Base-by-base conservation (phyloP, 2,888 invertebrate genomes). In the Drosophila meridionalis region DNA sequence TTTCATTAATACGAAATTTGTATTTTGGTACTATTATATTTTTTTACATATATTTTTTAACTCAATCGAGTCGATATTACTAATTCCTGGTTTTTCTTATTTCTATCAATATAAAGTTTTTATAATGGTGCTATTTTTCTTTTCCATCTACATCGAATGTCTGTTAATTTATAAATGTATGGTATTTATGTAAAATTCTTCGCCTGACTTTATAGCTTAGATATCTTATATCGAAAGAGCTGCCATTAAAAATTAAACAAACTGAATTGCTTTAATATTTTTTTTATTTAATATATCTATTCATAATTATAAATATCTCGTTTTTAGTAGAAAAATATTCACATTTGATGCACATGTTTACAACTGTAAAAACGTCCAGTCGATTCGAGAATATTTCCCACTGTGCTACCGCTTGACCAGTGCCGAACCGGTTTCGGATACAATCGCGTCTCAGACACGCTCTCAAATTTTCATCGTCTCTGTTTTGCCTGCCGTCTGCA, bases 371-470 rank as follows among this genome's bases (percentile, higher is more conserved):
- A 5, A 9, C 57, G 50, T 57, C 1, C 28, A 47, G 30, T 6
- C 36, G 65, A 43, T n/a, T n/a, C 2, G 43, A 5, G 3, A 28
- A 5, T n/a, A 4, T 1, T 14, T 12, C 3, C 57, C 72, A 73
- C 60, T 52, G 73, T 66, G 14, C n/a, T 11, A 4, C 66, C 66
- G 66, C 45, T 12, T 20, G 20, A 40, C 50, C 11, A 52, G 53
- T 2, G 36, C 43, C 58, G 47, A 78, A 78, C 78, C 69, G 73
- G 78, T 78, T 78, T 78, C 79, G 62, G 20, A 1, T 62, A 9
- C 47, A 30, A 45, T 73, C 66, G 65, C 45, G 50, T 30, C 58
- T 38, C 38, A 38, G 38, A 53, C 26, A 30, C 12, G 20, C 63
- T 48, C 68, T 66, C 43, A 53, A 75, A 58, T 60, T 62, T 65